These are phyloP conservation scores for Pteria penguin DNA, from an alignment of 2,888 invertebrate genomes.

Conservation along the genomic window DNA sequence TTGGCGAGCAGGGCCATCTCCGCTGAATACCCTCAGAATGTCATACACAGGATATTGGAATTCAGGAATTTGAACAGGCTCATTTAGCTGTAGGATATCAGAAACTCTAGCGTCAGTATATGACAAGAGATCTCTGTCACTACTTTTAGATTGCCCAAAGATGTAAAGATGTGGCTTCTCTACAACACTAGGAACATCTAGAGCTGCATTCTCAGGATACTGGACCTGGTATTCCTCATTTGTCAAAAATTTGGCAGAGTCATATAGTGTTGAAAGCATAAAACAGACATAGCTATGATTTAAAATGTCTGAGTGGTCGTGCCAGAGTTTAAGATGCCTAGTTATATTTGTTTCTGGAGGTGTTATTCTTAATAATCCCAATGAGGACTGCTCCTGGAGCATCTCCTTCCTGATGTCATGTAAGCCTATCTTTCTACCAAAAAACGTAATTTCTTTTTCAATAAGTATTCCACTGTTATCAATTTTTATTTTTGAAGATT, in stretches of 20 bases:
- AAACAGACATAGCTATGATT: constrained; percentile 13
- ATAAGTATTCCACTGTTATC: not conserved
- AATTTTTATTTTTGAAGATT: not conserved
- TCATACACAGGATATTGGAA: not conserved
- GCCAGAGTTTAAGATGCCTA: not conserved
- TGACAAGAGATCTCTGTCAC: constrained; percentile 21
- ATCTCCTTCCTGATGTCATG: not conserved
- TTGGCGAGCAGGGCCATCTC: constrained; percentile 37
- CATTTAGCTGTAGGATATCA: not conserved
- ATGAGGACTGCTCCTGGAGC: constrained; percentile 1
- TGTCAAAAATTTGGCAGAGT: constrained; percentile 19
- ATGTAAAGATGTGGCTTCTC: constrained; percentile 13
- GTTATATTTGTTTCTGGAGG: not conserved
- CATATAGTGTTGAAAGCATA: constrained; percentile 15
- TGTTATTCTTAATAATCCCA: not conserved
- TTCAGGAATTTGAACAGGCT: not conserved
- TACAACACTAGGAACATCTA: constrained; percentile 33
- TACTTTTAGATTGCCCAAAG: constrained; percentile 19
- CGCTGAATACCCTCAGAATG: constrained; percentile 10
- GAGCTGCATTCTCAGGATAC: constrained; percentile 22
- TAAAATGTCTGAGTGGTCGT: constrained; percentile 15
- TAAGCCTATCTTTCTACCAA: constrained; percentile 1
- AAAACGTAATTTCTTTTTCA: not conserved
- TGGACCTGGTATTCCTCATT: constrained; percentile 6
- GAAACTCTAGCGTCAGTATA: constrained; percentile 27